Conservation (phyloP, 35 echinoderm and acorn worm genomes). For the Stichopus chloronotus region DNA sequence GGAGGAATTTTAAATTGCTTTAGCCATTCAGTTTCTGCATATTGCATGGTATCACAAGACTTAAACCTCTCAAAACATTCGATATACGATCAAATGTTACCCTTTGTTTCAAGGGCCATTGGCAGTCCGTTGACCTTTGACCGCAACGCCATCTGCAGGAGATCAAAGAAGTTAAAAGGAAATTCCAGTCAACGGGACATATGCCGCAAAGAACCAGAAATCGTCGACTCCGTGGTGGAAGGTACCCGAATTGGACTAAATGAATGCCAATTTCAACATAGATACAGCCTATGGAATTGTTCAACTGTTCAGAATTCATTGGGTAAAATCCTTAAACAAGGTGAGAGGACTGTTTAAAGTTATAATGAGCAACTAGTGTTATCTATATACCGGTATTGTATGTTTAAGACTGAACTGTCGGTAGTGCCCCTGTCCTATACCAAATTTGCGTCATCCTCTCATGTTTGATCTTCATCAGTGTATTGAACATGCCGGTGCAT, state of each 20-base stretch:
- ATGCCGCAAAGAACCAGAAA: slow-evolving; percentile 89
- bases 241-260: slow-evolving; percentile 78
- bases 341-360: slow-evolving; percentile 38
- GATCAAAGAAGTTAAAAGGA: slow-evolving; percentile 77
- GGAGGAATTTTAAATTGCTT: too few relatives aligned
- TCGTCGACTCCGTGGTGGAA: slow-evolving; percentile 79
- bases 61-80: too few relatives aligned
- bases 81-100: too few relatives aligned
- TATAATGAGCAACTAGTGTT: too few relatives aligned
- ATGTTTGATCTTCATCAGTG: too few relatives aligned
- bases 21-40: too few relatives aligned
- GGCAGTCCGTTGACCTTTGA: slow-evolving; percentile 95
- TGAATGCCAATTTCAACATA: slow-evolving; percentile 87
- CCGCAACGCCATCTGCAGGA: slow-evolving; percentile 91
- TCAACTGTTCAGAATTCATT: slow-evolving; percentile 79
- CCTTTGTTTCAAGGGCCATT: slow-evolving; percentile 71
- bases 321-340: slow-evolving; percentile 87
- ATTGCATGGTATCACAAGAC: too few relatives aligned
- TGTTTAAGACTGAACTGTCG: background rate
- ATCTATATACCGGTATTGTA: background rate
- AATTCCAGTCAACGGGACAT: slow-evolving; percentile 78
- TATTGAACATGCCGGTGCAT: too few relatives aligned
- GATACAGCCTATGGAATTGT: slow-evolving; percentile 92
- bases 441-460: too few relatives aligned
- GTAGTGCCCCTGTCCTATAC: background rate